These are phyloP conservation scores for Eupristina koningsbergeri DNA, from an alignment of 1,140 invertebrate genomes.

Conservation along the genomic window DNA sequence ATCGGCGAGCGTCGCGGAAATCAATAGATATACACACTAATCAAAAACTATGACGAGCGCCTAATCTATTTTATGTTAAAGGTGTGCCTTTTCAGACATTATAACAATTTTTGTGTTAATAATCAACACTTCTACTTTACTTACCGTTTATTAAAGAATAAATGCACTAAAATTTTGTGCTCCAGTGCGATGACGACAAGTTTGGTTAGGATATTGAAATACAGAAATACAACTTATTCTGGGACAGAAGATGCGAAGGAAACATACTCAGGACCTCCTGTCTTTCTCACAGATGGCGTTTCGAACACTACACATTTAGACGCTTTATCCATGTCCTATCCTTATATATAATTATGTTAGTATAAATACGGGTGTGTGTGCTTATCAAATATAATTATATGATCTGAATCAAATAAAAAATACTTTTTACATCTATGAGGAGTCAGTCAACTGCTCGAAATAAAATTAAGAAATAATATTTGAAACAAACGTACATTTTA, in stretches of 20 bases:
- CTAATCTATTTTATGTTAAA: not conserved
- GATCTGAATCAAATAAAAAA: not conserved
- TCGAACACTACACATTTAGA: not conserved
- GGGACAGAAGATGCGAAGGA: not conserved
- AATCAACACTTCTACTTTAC: not conserved
- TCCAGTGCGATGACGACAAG: not conserved
- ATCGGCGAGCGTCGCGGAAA: constrained; percentile 10
- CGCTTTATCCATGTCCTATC: too few species aligned
- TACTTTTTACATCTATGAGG: not conserved
- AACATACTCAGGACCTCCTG: too few species aligned
- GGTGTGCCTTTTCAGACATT: not conserved
- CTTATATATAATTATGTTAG: not conserved
- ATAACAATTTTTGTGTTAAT: not conserved
- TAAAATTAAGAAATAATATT: not conserved
- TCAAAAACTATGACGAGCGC: constrained; percentile 3
- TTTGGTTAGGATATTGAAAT: not conserved
- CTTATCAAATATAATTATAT: not conserved
- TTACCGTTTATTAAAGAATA: constrained; percentile 1
- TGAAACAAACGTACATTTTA: too few species aligned
- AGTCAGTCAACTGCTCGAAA: not conserved
- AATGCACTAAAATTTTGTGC: not conserved
- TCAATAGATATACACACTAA: constrained; percentile 36
- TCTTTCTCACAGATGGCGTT: constrained; percentile 6
- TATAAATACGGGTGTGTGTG: too few species aligned
- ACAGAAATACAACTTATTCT: not conserved